These are phyloP conservation scores for Schizotus pectinicornis DNA, from an alignment of 2,888 invertebrate species.

Conservation along the genomic window DNA sequence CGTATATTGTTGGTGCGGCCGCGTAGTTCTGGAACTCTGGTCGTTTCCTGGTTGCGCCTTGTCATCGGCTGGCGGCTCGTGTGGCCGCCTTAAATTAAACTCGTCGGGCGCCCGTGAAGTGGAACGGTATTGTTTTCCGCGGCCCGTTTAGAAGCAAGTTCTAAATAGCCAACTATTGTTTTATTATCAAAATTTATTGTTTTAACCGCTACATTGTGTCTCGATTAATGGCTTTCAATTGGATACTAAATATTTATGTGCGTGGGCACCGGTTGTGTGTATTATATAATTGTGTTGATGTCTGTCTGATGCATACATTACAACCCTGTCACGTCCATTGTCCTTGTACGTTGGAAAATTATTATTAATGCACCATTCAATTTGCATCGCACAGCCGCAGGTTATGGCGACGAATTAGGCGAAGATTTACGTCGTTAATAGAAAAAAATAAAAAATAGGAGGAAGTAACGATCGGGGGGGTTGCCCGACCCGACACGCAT, in stretches of 20 bases:
- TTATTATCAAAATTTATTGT: constrained; percentile 41
- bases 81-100: constrained; percentile 27
- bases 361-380: constrained; percentile 11
- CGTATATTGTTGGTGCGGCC: too few relatives aligned
- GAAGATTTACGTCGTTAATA: neutral
- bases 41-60: too few relatives aligned
- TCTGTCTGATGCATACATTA: constrained; percentile 33
- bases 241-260: constrained; percentile 38
- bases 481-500: neutral
- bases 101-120: constrained; percentile 21
- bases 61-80: neutral
- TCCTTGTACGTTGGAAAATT: constrained; percentile 11
- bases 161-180: constrained; percentile 38
- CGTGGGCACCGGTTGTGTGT: constrained; percentile 33
- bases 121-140: constrained; percentile 28
- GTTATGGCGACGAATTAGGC: constrained; percentile 23
- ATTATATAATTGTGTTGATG: constrained; percentile 39
- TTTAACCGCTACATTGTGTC: constrained; percentile 37
- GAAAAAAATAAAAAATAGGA: too few relatives aligned
- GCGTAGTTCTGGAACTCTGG: too few relatives aligned
- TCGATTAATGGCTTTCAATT: constrained; percentile 37
- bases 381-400: constrained; percentile 8
- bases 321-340: neutral
- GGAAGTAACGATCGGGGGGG: too few relatives aligned
- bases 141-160: constrained; percentile 16